Base-by-base conservation (phyloP, 1,140 invertebrate genomes). In the Halotydeus destructor region DNA sequence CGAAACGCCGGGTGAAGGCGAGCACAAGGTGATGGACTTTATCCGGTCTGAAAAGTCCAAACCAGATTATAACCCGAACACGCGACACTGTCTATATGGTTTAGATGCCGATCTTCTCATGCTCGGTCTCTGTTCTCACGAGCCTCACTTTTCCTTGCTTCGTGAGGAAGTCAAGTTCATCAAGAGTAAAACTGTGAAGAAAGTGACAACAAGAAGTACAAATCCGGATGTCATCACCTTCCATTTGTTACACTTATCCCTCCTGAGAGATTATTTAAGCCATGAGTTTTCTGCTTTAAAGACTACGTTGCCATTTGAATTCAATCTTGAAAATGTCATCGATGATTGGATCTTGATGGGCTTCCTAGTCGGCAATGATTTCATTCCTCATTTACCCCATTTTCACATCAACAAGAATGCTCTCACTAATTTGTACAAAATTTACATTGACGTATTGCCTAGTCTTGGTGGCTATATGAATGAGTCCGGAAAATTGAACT, bases 1-100 rank as follows among this genome's bases (percentile, higher is more conserved):
- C 50, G 60, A 65, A 53, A 56, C 60, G 44, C 41, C 43, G 40
- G 88, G 88, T 16, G 89, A 97, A 68, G 89, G 89, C 3, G 89
- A 97, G 62, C 89, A 97, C 57, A 97, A 96, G 64, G 88, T 96
- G 35, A 93, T 94, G 86, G 88, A 96, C 58, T 94, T 85, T 55
- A 94, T 97, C 48, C 65, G 88, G 23, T 82, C 76, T 60, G 64
- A 81, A 55, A 76, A 80, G 52, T 69, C 79, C 0, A 71, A 79
- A 56, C 70, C 76, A 2, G 71, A 72, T 44, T 86, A 86, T 58
- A 73, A 93, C 60, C 69, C 75, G 1, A 79, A 89, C 54, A 91
- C 81, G 0, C 62, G 83, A 5, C 88, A 96, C 58, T 96, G 88
- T 61, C 63, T 96, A 5, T 94, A 94, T 60, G 89, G 89, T 0